Conservation (phyloP, 2,113 vertebrate genomes). For the Geococcyx californianus region DNA sequence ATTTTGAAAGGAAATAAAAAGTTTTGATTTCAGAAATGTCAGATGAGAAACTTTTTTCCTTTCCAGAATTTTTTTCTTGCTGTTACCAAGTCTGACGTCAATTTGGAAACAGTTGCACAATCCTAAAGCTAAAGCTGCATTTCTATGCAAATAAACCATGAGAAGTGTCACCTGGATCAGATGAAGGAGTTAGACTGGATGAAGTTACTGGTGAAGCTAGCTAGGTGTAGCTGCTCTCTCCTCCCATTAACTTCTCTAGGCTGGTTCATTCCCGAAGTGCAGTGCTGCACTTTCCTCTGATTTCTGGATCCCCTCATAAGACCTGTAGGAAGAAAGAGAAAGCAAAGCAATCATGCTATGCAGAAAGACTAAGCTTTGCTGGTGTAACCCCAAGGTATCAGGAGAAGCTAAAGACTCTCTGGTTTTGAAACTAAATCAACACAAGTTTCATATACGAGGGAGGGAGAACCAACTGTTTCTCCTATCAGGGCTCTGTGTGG, state of each 20-base stretch:
- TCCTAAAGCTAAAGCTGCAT: background rate
- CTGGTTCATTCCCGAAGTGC: background rate
- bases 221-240: background rate
- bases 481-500: background rate
- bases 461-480: background rate
- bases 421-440: background rate
- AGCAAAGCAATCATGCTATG: background rate
- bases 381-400: background rate
- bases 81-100: background rate
- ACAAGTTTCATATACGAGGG: background rate
- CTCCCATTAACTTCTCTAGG: background rate
- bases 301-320: rapidly evolving
- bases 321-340: background rate
- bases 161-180: background rate
- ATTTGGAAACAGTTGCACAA: background rate
- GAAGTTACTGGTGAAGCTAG: slow-evolving; percentile 7
- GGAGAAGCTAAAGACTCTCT: background rate
- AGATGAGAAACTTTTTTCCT: background rate
- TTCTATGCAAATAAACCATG: slow-evolving; percentile 14
- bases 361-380: background rate
- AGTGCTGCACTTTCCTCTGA: background rate
- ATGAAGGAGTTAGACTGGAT: background rate
- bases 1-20: background rate
- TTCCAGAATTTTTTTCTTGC: background rate
- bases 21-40: background rate